Conservation (phyloP, 2,113 vertebrate species). For the Brachypteracias leptosomus region DNA sequence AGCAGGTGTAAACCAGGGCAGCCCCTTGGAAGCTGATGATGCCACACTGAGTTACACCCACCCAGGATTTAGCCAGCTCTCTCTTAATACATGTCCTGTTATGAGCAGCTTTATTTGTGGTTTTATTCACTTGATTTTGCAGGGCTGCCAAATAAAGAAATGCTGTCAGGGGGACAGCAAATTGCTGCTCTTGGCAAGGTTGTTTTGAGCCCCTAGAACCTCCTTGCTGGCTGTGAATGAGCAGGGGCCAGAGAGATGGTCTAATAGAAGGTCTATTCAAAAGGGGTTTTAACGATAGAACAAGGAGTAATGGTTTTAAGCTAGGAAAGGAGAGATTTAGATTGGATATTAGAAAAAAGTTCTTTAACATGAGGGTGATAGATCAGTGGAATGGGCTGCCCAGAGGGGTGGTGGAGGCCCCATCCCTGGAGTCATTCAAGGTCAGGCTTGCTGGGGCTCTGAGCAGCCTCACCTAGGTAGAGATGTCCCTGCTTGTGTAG, state of each 20-base stretch:
- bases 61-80: background rate
- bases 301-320: too few species aligned
- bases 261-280: too few species aligned
- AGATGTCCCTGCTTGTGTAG: too few species aligned
- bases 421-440: too few species aligned
- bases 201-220: background rate
- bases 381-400: too few species aligned
- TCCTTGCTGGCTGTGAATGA: background rate
- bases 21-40: background rate
- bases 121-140: background rate
- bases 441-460: too few species aligned
- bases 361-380: too few species aligned
- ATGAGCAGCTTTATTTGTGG: background rate
- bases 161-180: background rate
- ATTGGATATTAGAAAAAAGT: too few species aligned
- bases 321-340: too few species aligned
- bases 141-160: background rate
- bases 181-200: background rate
- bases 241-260: accelerated
- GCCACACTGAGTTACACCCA: background rate
- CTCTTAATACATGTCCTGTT: background rate
- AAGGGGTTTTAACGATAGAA: too few species aligned
- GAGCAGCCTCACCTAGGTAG: too few species aligned
- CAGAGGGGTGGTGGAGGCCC: too few species aligned
- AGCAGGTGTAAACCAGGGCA: background rate